Base-by-base conservation (phyloP, 2,888 invertebrate species). In the Taphrorychus bicolor region DNA sequence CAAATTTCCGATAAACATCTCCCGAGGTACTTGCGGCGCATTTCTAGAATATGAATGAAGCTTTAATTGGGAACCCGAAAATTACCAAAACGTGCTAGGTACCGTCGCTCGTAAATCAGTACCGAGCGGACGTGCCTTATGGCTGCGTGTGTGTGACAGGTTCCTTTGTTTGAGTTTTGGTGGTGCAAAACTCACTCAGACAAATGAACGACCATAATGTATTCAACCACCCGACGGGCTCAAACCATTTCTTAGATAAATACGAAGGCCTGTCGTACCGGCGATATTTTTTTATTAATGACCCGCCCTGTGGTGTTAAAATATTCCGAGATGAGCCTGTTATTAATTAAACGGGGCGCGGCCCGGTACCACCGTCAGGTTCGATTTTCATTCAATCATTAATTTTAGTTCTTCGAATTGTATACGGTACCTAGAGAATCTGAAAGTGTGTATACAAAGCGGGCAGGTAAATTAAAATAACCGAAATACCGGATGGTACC, bases 321-420 rank as follows among this genome's bases (percentile, higher is more conserved):
- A 78, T 77, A 78, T 78, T 77, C 77, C 73, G 74, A 77, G 76
- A 76, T 77, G 76, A 75, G 76, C 76, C 70, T 75, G 76, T 77
- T 78, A 77, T 77, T 78, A 77, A 78, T 77, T 77, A 78, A 77
- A 75, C 75, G 48, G 59, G 65, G 69, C 59, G 59, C 61, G 70
- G 70, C 57, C 49, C 32, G 17, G 51, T 62, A 61, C 58, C 61
- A 62, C 53, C 61, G 51, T 61, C 58, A 18, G 52, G 24, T 65
- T 52, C 59, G 58, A 69, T 65, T 65, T 41, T 52, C 21, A 53
- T 58, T 57, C 58, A 56, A 57, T 63, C 63, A 63, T 63, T 57
- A 63, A 63, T 63, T 61, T 54, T 53, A 64, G 49, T 57, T 49
- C 64, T 49, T 64, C 52, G 24, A 64, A 58, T 5, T 57, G 57